Evolutionary conservation across 2,797 vertebrate genomes (phyloP), one percentile per base, ranked within the genome.

Genomic region (Prunella strophiata): DNA sequence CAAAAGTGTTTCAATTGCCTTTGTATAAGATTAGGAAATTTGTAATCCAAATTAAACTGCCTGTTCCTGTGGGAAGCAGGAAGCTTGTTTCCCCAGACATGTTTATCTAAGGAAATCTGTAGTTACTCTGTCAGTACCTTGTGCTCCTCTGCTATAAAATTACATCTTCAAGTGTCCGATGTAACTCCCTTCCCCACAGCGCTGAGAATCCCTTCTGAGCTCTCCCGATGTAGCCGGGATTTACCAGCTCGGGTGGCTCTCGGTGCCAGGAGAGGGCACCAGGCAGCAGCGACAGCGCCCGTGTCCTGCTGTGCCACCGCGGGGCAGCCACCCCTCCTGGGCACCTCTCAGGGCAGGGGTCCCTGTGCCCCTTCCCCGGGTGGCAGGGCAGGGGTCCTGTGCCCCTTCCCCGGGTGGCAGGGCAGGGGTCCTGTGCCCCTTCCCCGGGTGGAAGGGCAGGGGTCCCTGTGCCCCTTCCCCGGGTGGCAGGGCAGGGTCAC

Each of bases 181-280:
- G 63, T 52, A 55, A 66, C 18, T 25, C 4, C 3, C 51, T 67
- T 66, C 17, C 34, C 42, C 7, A 0, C 11, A 38, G 11, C 25
- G 11, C n/a, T n/a, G n/a, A 19, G 38, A 29, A 16, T 10, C 7
- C 0, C 0, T 6, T 11, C 25, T 30, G 45, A 45, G 26, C 14
- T 13, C 9, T 0, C 9, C 59, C 9, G 16, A 27, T 11, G 2
- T 2, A 19, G 80, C 0, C 63, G 9, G 73, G 32, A 12, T 77
- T 74, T 55, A 6, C 2, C 29, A 1, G 16, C 11, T 32, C 1
- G 4, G n/a, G 66, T 47, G 36, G 30, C 66, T 19, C 16, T 0
- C 25, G 5, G 14, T 47, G 68, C 96, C 96, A 76, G 94, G 84
- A 96, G 97, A 94, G 88, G 97, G 96, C 96, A 91, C 61, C 92